Conservation (phyloP, 2,888 invertebrate genomes). For the Tachina fera region DNA sequence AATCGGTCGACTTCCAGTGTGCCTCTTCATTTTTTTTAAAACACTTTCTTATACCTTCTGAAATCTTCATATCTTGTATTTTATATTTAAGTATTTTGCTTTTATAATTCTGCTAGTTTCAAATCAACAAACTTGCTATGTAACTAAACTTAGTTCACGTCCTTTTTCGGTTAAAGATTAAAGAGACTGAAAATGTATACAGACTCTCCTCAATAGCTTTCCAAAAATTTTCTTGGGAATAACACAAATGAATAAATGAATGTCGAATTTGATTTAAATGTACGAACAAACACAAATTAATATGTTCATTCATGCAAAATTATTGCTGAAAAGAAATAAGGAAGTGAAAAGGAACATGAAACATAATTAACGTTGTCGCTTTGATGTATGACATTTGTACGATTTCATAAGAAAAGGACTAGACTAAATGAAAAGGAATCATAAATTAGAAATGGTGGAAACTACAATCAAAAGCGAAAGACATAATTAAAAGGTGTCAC, state of each 20-base stretch:
- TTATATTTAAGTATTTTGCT: no score
- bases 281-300: slow-evolving; percentile 10
- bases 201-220: not conserved
- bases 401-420: slow-evolving; percentile 17
- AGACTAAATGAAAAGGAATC: slow-evolving; percentile 55
- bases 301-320: slow-evolving; percentile 28
- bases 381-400: slow-evolving; percentile 29
- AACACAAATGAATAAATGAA: slow-evolving; percentile 1
- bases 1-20: no score
- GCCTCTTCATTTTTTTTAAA: no score
- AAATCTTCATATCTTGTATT: no score
- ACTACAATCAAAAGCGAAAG: slow-evolving; percentile 44
- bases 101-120: no score
- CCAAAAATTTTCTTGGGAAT: not conserved
- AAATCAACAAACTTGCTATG: no score
- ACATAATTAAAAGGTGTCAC: slow-evolving; percentile 70
- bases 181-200: not conserved
- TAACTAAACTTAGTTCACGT: no score
- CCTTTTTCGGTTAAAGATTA: not conserved
- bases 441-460: slow-evolving; percentile 52
- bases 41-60: no score
- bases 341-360: slow-evolving; percentile 31
- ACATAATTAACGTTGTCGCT: slow-evolving; percentile 59
- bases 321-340: not conserved
- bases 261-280: not conserved